Evolutionary conservation across 2,888 invertebrate species (phyloP), one percentile per base, ranked within the genome.

Genomic region (Luperina testacea): DNA sequence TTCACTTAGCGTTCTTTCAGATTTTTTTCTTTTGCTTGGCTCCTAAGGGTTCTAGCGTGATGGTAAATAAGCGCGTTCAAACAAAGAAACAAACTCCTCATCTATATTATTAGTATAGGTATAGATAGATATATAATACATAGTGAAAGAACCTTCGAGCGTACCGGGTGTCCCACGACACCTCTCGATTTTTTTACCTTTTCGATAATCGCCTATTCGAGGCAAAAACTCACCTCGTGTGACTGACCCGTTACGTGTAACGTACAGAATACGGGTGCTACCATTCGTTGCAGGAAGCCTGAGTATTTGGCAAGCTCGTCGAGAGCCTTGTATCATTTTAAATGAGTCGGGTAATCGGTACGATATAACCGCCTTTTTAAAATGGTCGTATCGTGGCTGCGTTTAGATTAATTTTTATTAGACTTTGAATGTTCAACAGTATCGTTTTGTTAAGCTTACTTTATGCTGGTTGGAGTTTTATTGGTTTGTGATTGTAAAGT

Each of bases 311-410:
- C 96, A 95, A 94, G 92, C 92, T 91, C 92, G 91, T 84, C 90
- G 92, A 94, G 92, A 90, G 92, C 93, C 91, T 94, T 95, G 95
- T 94, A 95, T 96, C 96, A 95, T 94, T 95, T 95, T 95, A 95
- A 95, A 95, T 94, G 95, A 95, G 94, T 94, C 94, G 94, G 91
- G 91, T 95, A 96, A 96, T 95, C 94, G 92, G 90, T 77, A 86
- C 90, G 92, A 90, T 90, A 90, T n/a, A n/a, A n/a, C 91, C 88
- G 87, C 87, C 88, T 92, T 94, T 94, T 94, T 93, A 85, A 89
- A 90, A 88, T 74, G 82, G 80, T 77, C 75, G 82, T 80, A 80
- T 77, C 73, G 72, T 75, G 72, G 72, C 51, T 72, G 63, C 51
- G 61, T 80, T 86, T 84, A 86, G 86, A 90, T 87, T 86, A 89